Evolutionary conservation across 2,888 invertebrate genomes (phyloP).

Genomic region (Mythimna ferrago): DNA sequence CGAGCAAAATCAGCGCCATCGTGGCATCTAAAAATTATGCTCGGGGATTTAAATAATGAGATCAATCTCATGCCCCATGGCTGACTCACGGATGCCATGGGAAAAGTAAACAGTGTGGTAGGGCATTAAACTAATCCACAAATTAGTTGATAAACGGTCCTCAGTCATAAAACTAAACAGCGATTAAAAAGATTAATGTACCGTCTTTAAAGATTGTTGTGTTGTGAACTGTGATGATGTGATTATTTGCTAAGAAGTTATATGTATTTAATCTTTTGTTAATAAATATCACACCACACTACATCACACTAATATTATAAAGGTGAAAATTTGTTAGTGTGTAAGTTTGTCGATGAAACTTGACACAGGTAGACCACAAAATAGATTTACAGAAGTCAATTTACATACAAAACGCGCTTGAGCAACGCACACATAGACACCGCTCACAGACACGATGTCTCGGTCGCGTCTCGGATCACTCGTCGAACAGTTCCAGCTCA

Average conservation of each 20-base stretch:
- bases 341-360: too few species aligned
- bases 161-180: slow-evolving; percentile 57
- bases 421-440: too few species aligned
- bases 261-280: neutral
- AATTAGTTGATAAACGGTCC: slow-evolving; percentile 83
- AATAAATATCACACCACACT: too few species aligned
- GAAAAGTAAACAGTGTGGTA: slow-evolving; percentile 86
- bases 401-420: too few species aligned
- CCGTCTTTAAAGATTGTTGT: slow-evolving; percentile 23
- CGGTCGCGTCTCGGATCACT: too few species aligned
- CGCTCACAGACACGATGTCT: too few species aligned
- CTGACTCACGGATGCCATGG: slow-evolving; percentile 78
- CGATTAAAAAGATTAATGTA: slow-evolving; percentile 55
- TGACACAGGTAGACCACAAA: too few species aligned
- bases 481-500: too few species aligned
- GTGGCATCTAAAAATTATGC: slow-evolving; percentile 84
- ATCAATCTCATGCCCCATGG: slow-evolving; percentile 78
- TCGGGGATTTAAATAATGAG: slow-evolving; percentile 86
- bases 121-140: slow-evolving; percentile 81
- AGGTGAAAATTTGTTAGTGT: too few species aligned
- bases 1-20: slow-evolving; percentile 77
- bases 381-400: too few species aligned
- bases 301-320: too few species aligned
- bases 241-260: slow-evolving; percentile 25
- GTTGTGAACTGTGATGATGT: neutral